Conservation (phyloP, 2,113 vertebrate genomes). For the Nesogale talazaci region DNA sequence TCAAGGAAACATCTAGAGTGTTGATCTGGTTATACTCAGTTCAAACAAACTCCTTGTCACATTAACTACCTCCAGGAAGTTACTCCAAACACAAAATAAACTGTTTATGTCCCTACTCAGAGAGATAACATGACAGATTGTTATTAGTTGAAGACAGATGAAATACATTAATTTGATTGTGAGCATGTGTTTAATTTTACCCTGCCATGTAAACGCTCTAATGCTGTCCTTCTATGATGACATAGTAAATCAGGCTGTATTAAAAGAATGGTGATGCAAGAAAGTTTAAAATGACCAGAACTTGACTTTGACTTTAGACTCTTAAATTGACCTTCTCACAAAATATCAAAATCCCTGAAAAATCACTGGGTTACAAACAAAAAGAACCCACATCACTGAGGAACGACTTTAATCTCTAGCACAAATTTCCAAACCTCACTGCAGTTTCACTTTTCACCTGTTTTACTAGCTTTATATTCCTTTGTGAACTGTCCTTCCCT, state of each 20-base stretch:
- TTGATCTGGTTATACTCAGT: constrained; percentile 96
- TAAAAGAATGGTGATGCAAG: constrained; percentile 80
- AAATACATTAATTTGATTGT: constrained; percentile 94
- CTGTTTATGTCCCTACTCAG: constrained; percentile 95
- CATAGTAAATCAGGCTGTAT: constrained; percentile 83
- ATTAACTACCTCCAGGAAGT: constrained; percentile 97
- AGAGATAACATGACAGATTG: constrained; percentile 95
- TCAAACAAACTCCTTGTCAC: constrained; percentile 96
- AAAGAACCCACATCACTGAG: not conserved
- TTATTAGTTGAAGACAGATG: constrained; percentile 95
- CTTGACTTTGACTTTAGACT: constrained; percentile 68
- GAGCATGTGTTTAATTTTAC: constrained; percentile 94
- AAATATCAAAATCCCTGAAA: constrained; percentile 68
- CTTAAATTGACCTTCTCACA: constrained; percentile 71
- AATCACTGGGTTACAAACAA: constrained; percentile 54
- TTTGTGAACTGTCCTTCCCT: constrained; percentile 41
- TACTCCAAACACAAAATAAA: constrained; percentile 99
- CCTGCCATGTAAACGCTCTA: constrained; percentile 87
- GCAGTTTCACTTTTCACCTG: constrained; percentile 11
- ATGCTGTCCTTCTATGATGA: constrained; percentile 83
- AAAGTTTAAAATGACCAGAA: constrained; percentile 75
- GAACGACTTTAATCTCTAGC: constrained; percentile 52
- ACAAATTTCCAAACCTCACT: constrained; percentile 34
- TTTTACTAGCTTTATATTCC: not conserved
- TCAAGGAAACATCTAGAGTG: constrained; percentile 96